A percentile compares a stretch with the other conserved stretches of the same genome.
phyloP scores from a whole-genome alignment of 2,888 invertebrate species.

The Empis stercorea region DNA sequence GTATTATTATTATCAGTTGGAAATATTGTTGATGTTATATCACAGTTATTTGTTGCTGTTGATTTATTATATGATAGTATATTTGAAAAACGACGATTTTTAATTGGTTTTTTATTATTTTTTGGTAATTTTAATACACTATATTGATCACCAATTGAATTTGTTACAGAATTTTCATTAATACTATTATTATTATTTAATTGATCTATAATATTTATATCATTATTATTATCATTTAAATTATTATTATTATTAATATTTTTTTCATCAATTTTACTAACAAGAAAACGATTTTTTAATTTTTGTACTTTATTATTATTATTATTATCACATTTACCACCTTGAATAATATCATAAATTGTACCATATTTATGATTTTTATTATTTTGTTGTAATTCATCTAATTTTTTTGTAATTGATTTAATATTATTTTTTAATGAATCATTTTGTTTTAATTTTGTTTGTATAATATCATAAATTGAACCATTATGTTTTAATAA shows the following conservation, averaged over 20 bases:
- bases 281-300: conserved; percentile 28
- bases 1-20: conserved; percentile 7
- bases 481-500: conserved; percentile 23
- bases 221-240: not conserved
- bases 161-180: not conserved
- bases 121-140: conserved; percentile 13
- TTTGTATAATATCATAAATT: conserved; percentile 34
- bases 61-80: conserved; percentile 29
- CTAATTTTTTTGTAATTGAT: not conserved
- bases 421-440: too few species aligned
- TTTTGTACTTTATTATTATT: conserved; percentile 9
- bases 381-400: not conserved
- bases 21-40: conserved; percentile 6
- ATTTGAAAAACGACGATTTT: conserved; percentile 34
- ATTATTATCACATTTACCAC: conserved; percentile 19
- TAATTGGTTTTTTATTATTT: conserved; percentile 22
- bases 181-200: not conserved
- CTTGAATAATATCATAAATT: conserved; percentile 35
- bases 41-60: not conserved
- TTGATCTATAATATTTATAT: not conserved
- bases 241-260: not conserved
- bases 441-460: not conserved
- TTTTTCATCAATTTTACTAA: conserved; percentile 32
- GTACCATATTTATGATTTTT: conserved; percentile 28
- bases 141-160: conserved; percentile 7